Base-by-base conservation (phyloP, 2,113 vertebrate species). In the Eulemur rufifrons region DNA sequence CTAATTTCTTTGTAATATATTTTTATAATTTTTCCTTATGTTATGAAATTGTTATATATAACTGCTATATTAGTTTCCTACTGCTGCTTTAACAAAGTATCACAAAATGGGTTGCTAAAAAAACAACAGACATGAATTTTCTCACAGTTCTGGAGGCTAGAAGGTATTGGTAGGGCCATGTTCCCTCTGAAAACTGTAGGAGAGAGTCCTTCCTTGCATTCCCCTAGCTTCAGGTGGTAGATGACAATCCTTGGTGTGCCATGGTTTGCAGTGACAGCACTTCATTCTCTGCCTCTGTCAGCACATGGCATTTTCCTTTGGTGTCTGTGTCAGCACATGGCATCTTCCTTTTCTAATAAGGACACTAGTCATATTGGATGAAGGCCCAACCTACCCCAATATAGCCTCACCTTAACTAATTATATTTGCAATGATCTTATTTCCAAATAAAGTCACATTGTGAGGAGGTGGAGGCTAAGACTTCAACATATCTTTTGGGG, bases 121-220 rank as follows among this genome's bases (percentile, higher is more conserved):
- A 56, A 81, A 56, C 1, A 34, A 17, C 4, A 42, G n/a, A 69
- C 47, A 37, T 74, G 47, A 83, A 39, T 76, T 83, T 87, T 73
- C 27, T 74, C 82, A 29, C 0, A 13, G 6, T 50, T 39, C 47
- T 59, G 56, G 39, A 91, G 20, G 3, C 29, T 61, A 59, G 21
- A 80, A 34, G 0, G 18, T 80, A 11, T 59, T 13, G 4, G 0
- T 3, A 21, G 39, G 23, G 13, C 2, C 9, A 10, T 0, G 0
- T 2, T 66, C 9, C 17, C 11, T 37, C 12, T 17, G 32, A 54
- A 73, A 59, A 50, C 4, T 32, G 0, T 4, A 45, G 6, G 3
- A 14, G 14, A 20, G 6, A 59, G 17, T 6, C 1, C 2, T 50
- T 13, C 6, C 2, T 14, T 78, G 6, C 4, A 6, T 14, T 3